These are phyloP conservation scores for Crocuta crocuta DNA, from an alignment of 2,113 vertebrate species.

Conservation along the genomic window DNA sequence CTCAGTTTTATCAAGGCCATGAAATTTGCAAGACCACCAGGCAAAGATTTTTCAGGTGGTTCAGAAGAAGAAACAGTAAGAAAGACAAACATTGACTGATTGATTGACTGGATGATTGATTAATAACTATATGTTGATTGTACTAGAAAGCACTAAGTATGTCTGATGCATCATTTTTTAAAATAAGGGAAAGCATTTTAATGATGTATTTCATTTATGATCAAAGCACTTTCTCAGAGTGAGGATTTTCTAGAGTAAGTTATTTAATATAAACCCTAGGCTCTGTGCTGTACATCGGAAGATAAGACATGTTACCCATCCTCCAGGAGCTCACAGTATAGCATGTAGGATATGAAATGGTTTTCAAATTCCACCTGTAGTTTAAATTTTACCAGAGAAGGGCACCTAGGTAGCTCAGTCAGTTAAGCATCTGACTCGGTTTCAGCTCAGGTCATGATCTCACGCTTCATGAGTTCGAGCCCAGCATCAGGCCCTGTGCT, in stretches of 20 bases:
- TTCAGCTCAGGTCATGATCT: no score
- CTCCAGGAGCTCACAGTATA: neutral
- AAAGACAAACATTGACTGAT: neutral
- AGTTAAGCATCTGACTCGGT: no score
- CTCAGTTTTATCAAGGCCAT: neutral
- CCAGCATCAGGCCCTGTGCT: no score
- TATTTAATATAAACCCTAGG: neutral
- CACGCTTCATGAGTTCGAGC: no score
- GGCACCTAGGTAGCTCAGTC: no score
- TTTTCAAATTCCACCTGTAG: slow-evolving; percentile 15
- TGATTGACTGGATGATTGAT: neutral
- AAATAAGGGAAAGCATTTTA: neutral
- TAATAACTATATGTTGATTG: neutral
- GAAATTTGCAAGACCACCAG: neutral
- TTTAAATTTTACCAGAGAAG: neutral
- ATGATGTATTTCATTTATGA: neutral
- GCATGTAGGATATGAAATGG: neutral
- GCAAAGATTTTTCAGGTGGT: neutral
- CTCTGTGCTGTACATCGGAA: neutral
- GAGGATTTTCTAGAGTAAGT: neutral
- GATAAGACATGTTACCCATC: neutral
- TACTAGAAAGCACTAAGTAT: neutral
- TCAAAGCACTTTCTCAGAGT: neutral
- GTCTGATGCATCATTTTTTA: neutral
- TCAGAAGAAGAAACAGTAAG: neutral